Conservation (phyloP, 2,113 vertebrate genomes). For the Ia io region DNA sequence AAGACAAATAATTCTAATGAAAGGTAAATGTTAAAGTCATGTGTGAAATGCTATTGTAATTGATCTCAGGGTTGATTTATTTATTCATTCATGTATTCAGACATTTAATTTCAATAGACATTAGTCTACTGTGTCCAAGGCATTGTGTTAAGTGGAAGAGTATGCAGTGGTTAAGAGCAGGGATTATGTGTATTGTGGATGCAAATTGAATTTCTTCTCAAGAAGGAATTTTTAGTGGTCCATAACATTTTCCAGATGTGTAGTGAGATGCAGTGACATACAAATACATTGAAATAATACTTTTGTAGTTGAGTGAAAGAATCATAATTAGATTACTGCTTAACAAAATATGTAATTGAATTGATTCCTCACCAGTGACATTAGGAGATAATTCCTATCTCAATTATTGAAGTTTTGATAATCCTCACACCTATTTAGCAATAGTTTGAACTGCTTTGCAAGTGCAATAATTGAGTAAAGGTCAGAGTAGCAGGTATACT, state of each 20-base stretch:
- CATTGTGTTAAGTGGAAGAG: neutral
- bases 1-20: conserved; percentile 32
- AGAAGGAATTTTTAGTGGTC: conserved; percentile 19
- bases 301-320: conserved; percentile 28
- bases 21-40: conserved; percentile 23
- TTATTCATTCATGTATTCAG: neutral
- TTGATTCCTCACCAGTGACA: neutral
- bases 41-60: conserved; percentile 33
- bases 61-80: neutral
- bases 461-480: neutral
- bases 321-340: conserved; percentile 1
- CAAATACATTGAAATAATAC: neutral
- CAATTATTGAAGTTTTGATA: neutral
- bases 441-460: neutral
- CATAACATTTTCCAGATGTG: neutral
- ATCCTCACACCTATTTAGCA: neutral
- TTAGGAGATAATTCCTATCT: neutral
- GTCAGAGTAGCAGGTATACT: neutral
- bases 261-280: neutral
- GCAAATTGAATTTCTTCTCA: conserved; percentile 25
- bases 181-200: neutral
- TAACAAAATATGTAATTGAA: neutral
- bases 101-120: conserved; percentile 12
- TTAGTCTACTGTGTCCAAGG: neutral
- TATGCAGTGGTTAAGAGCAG: neutral